Base-by-base conservation (phyloP, 2,888 invertebrate genomes). In the Chrysolina americana region DNA sequence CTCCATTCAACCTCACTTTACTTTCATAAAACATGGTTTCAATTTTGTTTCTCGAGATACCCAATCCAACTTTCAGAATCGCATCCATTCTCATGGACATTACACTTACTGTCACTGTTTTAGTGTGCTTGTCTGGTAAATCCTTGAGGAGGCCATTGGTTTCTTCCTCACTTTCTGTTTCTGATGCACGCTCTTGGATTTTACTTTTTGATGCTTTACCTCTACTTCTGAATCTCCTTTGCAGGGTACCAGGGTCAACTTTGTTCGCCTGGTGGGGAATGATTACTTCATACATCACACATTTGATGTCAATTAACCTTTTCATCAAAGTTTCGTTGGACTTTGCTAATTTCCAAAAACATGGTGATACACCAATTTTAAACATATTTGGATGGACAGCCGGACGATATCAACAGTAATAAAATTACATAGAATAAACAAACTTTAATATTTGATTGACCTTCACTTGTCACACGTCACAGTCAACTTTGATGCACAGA, bases 1-100 rank as follows among this genome's bases (percentile, higher is more conserved):
- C 89, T 8, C 95, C 96, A 89, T 96, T 96, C 0, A 95, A 86
- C 83, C 95, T 91, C 76, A 96, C 91, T 89, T 92, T 94, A 84
- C 94, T 94, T 79, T 94, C 94, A 88, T 95, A 96, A 86, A 96
- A 95, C 65, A 92, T 87, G 68, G 91, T 90, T 85, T 96, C 96
- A 56, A 95, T 90, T 92, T 95, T 96, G 85, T 93, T 94, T 85
- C 95, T 91, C 44, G 95, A 91, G 71, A 95, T 89, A 71, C 91
- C 91, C 15, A 95, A 88, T 19, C 92, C 93, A 48, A 91, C 89
- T 87, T 94, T 95, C 0, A 95, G 81, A 68, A 96, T 85, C 0
- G 90, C 87, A 89, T 96, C 96, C 1, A 93, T 88, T 81, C 96
- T 89, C 82, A 94, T 86, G 0, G 95, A 93, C 72, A 91, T 91